Evolutionary conservation across 2,888 invertebrate genomes (phyloP).

Genomic region (Dynastes hyllus): DNA sequence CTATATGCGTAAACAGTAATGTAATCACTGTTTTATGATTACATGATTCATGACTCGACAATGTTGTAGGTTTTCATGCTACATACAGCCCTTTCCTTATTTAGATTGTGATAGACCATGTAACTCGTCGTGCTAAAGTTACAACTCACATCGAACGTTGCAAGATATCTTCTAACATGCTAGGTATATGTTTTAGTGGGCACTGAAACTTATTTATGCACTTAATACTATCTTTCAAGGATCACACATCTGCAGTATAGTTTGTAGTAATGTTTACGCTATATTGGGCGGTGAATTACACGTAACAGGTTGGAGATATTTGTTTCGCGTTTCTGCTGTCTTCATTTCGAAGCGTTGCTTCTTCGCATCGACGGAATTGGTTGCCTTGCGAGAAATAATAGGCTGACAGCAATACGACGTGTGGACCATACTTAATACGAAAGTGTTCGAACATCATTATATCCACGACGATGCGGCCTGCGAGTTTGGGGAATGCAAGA

Average conservation of each 20-base stretch:
- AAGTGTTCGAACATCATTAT: slow-evolving; percentile 35
- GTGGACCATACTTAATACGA: slow-evolving; percentile 27
- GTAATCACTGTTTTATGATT: slow-evolving; percentile 6
- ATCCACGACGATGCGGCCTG: slow-evolving; percentile 24
- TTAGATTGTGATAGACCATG: slow-evolving; percentile 32
- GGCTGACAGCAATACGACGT: slow-evolving; percentile 34
- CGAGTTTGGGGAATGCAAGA: slow-evolving; percentile 47
- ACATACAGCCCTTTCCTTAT: slow-evolving; percentile 26
- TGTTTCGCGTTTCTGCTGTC: slow-evolving; percentile 26
- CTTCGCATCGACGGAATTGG: not conserved
- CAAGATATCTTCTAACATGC: slow-evolving; percentile 32
- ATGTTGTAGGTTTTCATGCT: not conserved
- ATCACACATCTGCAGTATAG: slow-evolving; percentile 12
- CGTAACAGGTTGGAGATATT: slow-evolving; percentile 30
- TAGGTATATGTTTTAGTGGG: slow-evolving; percentile 25
- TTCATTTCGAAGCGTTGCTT: slow-evolving; percentile 20
- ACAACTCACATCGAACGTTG: slow-evolving; percentile 24
- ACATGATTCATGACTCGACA: slow-evolving; percentile 28
- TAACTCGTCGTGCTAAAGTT: slow-evolving; percentile 26
- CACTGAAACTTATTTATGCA: slow-evolving; percentile 25
- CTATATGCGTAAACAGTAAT: not conserved
- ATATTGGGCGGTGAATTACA: not conserved
- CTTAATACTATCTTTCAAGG: slow-evolving; percentile 21
- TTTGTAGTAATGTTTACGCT: slow-evolving; percentile 4
- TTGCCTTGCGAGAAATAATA: not conserved